Evolutionary conservation across 2,113 vertebrate genomes (phyloP), one percentile per base, ranked within the genome.

Genomic region (Saccopteryx bilineata): DNA sequence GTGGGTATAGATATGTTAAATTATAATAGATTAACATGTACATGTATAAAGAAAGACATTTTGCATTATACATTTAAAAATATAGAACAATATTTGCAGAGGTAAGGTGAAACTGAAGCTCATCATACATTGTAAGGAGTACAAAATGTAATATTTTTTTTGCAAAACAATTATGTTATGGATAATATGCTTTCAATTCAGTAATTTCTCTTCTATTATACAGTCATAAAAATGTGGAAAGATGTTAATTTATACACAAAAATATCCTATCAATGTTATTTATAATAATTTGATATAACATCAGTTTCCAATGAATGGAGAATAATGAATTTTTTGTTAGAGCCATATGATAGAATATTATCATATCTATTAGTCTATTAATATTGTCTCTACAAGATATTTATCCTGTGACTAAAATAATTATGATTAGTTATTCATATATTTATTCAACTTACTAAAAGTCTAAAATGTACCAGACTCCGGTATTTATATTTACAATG

Each of bases 401-500:
- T 90, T 91, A n/a, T 87, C 58, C 28, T 74, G 19, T 94, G 52
- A 17, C 31, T 95, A 92, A 93, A 90, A 80, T 87, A 95, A 89
- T 93, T 93, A 78, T 85, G 31, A 83, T 68, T 86, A 93, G n/a
- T 90, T 82, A 66, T 86, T 91, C 48, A 56, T 74, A 0, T 78
- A 63, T 71, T 93, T 90, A 61, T 52, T 61, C 18, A 81, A 46
- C 14, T 68, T 83, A 79, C 60, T 83, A 72, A 72, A 92, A 61
- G 69, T 58, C 24, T 90, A 58, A 52, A 72, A 81, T 83, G 17
- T 85, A 76, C 5, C 28, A 90, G 48, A 75, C 14, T 17, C 39
- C 39, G 46, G 28, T 28, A n/a, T 13, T 74, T 94, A 19, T 52
- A 48, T 33, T 39, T 13, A 83, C 86, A 92, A 60, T 74, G 56